phyloP scores from a whole-genome alignment of 1,140 invertebrate genomes.

The Manduca sexta region DNA sequence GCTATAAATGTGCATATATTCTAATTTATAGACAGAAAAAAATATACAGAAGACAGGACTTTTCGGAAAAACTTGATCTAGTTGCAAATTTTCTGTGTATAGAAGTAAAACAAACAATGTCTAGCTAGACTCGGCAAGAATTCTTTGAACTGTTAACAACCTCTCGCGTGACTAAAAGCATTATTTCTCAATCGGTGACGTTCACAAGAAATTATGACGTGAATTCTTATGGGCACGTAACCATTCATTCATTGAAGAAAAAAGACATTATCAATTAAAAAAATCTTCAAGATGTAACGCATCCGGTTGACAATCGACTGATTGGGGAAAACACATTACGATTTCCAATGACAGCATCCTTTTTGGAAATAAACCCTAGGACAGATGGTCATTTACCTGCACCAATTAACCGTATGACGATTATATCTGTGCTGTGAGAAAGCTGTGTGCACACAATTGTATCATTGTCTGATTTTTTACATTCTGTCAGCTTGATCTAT shows the following conservation, averaged over 20 bases:
- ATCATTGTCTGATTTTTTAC: constrained; percentile 70
- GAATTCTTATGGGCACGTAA: constrained; percentile 27
- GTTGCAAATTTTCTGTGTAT: too few relatives aligned
- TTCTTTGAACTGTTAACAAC: constrained; percentile 6
- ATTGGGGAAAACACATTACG: constrained; percentile 14
- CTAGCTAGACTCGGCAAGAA: neutral
- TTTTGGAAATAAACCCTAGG: constrained; percentile 1
- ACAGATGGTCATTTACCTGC: constrained; percentile 64
- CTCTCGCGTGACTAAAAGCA: constrained; percentile 35
- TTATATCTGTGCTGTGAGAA: constrained; percentile 66
- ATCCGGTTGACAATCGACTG: constrained; percentile 31
- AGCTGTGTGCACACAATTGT: constrained; percentile 67
- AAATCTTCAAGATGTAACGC: constrained; percentile 17
- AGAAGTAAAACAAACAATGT: too few relatives aligned
- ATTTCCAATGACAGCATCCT: constrained; percentile 1
- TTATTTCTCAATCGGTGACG: constrained; percentile 44
- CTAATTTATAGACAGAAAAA: too few relatives aligned
- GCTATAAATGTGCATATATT: too few relatives aligned
- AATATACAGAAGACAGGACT: too few relatives aligned
- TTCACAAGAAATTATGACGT: constrained; percentile 44
- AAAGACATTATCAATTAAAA: constrained; percentile 23
- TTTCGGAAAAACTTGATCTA: too few relatives aligned
- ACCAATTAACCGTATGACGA: constrained; percentile 62
- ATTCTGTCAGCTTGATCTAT: constrained; percentile 63
- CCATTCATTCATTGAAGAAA: constrained; percentile 33